phyloP scores from a whole-genome alignment of 2,797 vertebrate species.

The Halcyon smyrnensis region DNA sequence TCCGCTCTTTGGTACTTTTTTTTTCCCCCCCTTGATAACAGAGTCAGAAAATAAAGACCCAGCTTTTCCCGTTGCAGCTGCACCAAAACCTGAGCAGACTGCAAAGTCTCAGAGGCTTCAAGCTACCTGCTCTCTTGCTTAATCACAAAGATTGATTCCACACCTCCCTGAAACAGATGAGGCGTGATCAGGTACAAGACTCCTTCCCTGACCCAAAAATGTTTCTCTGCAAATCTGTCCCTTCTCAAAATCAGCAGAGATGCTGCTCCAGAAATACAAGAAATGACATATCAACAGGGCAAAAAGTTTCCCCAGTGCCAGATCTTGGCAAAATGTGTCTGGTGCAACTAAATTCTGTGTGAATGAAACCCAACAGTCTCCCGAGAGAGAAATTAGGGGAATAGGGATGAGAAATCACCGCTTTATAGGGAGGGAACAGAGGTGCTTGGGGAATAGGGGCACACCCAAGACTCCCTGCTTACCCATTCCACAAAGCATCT shows the following conservation, averaged over 20 bases:
- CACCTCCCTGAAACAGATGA: not conserved
- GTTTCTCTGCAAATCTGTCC: not conserved
- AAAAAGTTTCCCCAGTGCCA: not conserved
- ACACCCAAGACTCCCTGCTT: not conserved
- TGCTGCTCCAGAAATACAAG: not conserved
- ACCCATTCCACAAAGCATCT: not conserved
- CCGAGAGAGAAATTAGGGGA: not conserved
- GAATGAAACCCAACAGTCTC: not conserved
- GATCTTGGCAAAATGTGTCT: not conserved
- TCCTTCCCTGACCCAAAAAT: not conserved
- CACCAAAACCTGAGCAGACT: constrained; percentile 40
- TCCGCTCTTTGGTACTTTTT: not conserved
- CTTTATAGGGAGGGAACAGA: not conserved
- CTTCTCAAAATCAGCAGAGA: not conserved
- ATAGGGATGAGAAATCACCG: not conserved
- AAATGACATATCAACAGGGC: not conserved
- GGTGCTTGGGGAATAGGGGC: not conserved
- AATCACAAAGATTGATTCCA: constrained; percentile 39
- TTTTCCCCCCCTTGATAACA: not conserved
- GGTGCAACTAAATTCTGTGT: not conserved
- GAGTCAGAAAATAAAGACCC: not conserved
- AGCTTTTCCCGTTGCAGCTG: not conserved
- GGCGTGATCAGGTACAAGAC: not conserved
- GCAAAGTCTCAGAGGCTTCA: not conserved
- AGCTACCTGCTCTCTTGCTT: not conserved